Base-by-base conservation (phyloP, 2,888 invertebrate species). In the Phasia obesa region DNA sequence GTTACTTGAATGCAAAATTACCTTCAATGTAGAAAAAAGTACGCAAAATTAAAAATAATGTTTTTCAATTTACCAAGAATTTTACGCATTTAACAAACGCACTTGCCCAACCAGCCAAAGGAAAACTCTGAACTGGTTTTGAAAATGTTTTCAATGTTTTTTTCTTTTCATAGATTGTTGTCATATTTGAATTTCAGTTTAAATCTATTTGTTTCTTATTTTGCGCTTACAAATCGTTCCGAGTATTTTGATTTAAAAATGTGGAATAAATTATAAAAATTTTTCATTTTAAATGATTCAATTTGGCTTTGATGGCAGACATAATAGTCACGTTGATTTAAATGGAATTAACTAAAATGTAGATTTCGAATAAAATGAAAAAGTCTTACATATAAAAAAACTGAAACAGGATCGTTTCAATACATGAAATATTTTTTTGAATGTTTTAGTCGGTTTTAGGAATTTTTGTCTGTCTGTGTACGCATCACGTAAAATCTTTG, bases 311-410 rank as follows among this genome's bases (percentile, higher is more conserved):
- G 55, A 81, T 84, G 65, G 57, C 77, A 69, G 77, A 38, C 78
- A 64, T 49, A 19, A 51, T 77, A 81, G 62, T 71, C 67, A 77
- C 44, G 69, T 77, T 80, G 60, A 83, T 80, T 80, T 70, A 64
- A 84, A 70, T 3, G 17, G 27, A 19, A 27, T 27, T 27, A 5
- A 27, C n/a, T n/a, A n/a, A n/a, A n/a, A n/a, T n/a, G n/a, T n/a
- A n/a, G n/a, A n/a, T n/a, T n/a, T n/a, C n/a, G n/a, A n/a, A n/a
- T n/a, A n/a, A n/a, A n/a, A n/a, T n/a, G n/a, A n/a, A n/a, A n/a
- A n/a, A n/a, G n/a, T n/a, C n/a, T n/a, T n/a, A n/a, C n/a, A n/a
- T n/a, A n/a, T n/a, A n/a, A n/a, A n/a, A n/a, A n/a, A n/a, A n/a
- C n/a, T n/a, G n/a, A n/a, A n/a, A n/a, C n/a, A n/a, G n/a, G n/a